Conservation (phyloP, 2,797 vertebrate species). For the Onychomys leucogaster region DNA sequence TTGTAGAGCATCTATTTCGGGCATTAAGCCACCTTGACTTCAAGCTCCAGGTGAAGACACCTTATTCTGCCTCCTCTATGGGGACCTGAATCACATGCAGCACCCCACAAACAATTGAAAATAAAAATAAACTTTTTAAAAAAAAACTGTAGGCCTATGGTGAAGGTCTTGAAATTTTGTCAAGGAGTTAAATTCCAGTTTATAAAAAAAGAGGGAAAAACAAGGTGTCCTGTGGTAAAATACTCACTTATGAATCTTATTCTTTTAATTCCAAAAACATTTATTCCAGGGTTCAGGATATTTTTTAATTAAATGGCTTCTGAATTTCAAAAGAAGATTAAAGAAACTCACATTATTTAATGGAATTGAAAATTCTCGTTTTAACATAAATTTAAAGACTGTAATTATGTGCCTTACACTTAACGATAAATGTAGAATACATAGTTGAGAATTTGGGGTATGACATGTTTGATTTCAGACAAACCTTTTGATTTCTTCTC, state of each 20-base stretch:
- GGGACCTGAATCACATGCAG: neutral
- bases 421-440: constrained; percentile 40
- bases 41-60: neutral
- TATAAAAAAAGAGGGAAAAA: constrained; percentile 11
- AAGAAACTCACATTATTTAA: constrained; percentile 10
- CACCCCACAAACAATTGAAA: neutral
- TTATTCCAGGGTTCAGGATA: constrained; percentile 26
- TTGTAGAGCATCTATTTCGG: neutral
- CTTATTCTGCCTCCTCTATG: neutral
- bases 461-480: constrained; percentile 57
- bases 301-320: constrained; percentile 56
- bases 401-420: constrained; percentile 40
- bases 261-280: constrained; percentile 59
- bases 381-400: constrained; percentile 64
- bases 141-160: neutral
- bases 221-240: constrained; percentile 52
- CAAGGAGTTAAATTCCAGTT: constrained; percentile 22
- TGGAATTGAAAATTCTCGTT: constrained; percentile 53
- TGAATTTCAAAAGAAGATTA: constrained; percentile 60
- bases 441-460: constrained; percentile 47
- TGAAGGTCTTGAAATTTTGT: constrained; percentile 36
- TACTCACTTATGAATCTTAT: constrained; percentile 32
- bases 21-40: neutral
- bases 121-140: neutral
- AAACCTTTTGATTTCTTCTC: constrained; percentile 39